Conservation (phyloP, 2,888 invertebrate genomes). For the Eristalis pertinax region DNA sequence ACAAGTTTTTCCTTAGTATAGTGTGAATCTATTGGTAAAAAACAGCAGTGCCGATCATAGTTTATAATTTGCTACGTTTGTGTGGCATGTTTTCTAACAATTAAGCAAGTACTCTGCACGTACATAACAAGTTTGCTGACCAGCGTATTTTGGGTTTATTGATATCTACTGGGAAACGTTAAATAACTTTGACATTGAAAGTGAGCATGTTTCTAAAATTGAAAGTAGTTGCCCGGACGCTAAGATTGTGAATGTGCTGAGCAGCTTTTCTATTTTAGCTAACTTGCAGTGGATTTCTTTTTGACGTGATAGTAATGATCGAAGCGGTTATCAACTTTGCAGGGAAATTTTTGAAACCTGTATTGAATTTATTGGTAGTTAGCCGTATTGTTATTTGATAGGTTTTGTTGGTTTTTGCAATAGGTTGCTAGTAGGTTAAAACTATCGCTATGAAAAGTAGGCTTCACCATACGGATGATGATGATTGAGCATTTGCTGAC, state of each 20-base stretch:
- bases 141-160: conserved; percentile 12
- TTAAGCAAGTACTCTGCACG: conserved; percentile 17
- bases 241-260: conserved; percentile 4
- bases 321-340: background rate
- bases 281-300: conserved; percentile 6
- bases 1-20: conserved; percentile 50
- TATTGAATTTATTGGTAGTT: background rate
- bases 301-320: background rate
- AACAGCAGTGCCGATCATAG: conserved; percentile 9
- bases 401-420: background rate
- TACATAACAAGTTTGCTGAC: conserved; percentile 20
- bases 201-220: conserved; percentile 60
- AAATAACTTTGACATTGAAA: conserved; percentile 71
- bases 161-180: conserved; percentile 30
- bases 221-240: conserved; percentile 57
- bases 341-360: background rate
- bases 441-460: background rate
- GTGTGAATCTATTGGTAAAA: conserved; percentile 25
- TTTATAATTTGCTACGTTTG: conserved; percentile 23
- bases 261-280: conserved; percentile 10
- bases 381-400: background rate
- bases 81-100: conserved; percentile 45
- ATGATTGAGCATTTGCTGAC: background rate
- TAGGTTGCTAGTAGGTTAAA: background rate
- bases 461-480: background rate